Evolutionary conservation across 2,797 vertebrate genomes (phyloP).

Genomic region (Adrianichthys oophorus): DNA sequence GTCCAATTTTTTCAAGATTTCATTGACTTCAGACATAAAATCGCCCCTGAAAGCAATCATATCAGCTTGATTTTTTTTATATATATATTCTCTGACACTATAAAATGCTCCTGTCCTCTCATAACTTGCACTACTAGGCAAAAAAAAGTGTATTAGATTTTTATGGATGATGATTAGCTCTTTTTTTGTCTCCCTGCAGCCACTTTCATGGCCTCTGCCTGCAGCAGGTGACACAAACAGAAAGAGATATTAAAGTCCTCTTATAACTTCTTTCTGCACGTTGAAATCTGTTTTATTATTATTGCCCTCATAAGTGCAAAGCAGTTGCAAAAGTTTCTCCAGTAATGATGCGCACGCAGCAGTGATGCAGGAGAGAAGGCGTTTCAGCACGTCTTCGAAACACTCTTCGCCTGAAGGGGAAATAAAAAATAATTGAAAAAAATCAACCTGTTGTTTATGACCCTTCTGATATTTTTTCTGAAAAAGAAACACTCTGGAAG

Average conservation of each 20-base stretch:
- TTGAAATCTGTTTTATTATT: conserved; percentile 61
- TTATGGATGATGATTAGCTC: conserved; percentile 61
- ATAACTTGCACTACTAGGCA: conserved; percentile 47
- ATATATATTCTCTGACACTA: conserved; percentile 55
- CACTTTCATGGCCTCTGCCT: conserved; percentile 33
- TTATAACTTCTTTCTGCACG: conserved; percentile 47
- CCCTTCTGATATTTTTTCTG: conserved; percentile 40
- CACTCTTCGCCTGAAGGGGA: conserved; percentile 34
- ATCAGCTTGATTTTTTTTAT: conserved; percentile 45
- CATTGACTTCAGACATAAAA: conserved; percentile 47
- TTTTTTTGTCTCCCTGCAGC: conserved; percentile 36
- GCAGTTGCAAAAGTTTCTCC: conserved; percentile 51
- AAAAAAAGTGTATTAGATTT: conserved; percentile 40
- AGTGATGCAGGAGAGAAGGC: conserved; percentile 7
- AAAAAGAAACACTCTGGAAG: conserved; percentile 24
- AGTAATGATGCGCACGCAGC: conserved; percentile 28
- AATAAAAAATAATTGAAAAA: conserved; percentile 47
- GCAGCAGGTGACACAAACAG: conserved; percentile 44
- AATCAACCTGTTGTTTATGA: conserved; percentile 56
- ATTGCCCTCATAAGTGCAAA: conserved; percentile 47
- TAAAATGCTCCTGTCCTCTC: conserved; percentile 62
- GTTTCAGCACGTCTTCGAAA: conserved; percentile 27
- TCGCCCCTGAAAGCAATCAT: conserved; percentile 34
- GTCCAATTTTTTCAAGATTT: conserved; percentile 49
- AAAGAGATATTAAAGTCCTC: conserved; percentile 41